Evolutionary conservation across 1,140 invertebrate genomes (phyloP), one percentile per base, ranked within the genome.

Genomic region (Rhizoglyphus robini): DNA sequence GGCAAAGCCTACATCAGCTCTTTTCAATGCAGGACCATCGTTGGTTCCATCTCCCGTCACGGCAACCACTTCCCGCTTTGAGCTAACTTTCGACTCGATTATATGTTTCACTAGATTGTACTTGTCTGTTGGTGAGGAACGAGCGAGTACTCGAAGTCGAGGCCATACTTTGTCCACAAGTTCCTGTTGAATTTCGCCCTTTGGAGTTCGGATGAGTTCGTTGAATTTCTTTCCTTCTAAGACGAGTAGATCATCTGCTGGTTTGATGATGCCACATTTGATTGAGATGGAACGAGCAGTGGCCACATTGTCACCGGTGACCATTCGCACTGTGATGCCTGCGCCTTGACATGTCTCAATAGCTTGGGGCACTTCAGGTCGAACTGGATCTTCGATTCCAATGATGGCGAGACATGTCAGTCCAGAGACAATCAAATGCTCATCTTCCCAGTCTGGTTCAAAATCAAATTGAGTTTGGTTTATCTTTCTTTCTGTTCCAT

Each of bases 291-390:
- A 97, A 63, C 93, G 83, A 30, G 96, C 95, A 38, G 96, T 99
- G 80, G 98, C 20, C 8, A 54, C 85, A 77, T 99, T 99, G 79
- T 99, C 96, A 67, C 96, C 96, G 23, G 96, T 99, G 36, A 99
- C 96, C 96, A 99, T 99, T 63, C 96, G 83, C 4, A 99, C 96
- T n/a, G 92, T 96, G 70, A 99, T 99, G 70, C 96, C 96, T 34
- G 96, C 92, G 72, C 86, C 84, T 79, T 98, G 92, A 77, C 96
- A 99, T 76, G 87, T 90, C 67, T 82, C 82, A 70, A 97, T 98
- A 54, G 93, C 93, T 68, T 93, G 91, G 23, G 92, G 95, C 69
- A 88, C 88, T 82, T 98, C 96, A 20, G 90, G 86, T 75, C 95
- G 83, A 47, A 98, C 94, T 25, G 95, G 95, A 82, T 98, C 95